phyloP scores from a whole-genome alignment of 2,888 invertebrate genomes.

The Himalopsyche japonica region DNA sequence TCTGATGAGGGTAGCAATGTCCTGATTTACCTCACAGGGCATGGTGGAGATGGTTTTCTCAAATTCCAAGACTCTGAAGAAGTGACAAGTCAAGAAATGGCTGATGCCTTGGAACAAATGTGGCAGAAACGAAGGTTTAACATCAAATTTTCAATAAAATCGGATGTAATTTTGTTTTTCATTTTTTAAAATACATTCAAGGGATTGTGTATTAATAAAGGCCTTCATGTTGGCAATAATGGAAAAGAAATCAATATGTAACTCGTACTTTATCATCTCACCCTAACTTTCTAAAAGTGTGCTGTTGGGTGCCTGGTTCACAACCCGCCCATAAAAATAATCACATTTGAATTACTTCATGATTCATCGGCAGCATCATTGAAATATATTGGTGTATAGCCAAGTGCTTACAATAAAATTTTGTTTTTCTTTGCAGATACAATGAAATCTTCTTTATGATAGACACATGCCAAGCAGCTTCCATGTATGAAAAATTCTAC shows the following conservation, averaged over 20 bases:
- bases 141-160: not conserved
- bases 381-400: too few species aligned
- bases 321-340: too few species aligned
- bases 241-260: too few species aligned
- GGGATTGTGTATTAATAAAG: too few species aligned
- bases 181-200: too few species aligned
- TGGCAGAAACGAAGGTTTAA: constrained; percentile 91
- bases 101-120: constrained; percentile 99
- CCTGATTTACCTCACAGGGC: constrained; percentile 91
- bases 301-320: too few species aligned
- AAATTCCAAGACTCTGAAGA: constrained; percentile 99
- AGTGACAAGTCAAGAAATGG: constrained; percentile 96
- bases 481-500: constrained; percentile 97
- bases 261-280: too few species aligned
- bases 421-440: constrained; percentile 64
- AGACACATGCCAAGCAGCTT: constrained; percentile 98
- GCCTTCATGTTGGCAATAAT: too few species aligned
- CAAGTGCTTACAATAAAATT: too few species aligned
- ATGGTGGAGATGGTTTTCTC: constrained; percentile 98
- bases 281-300: too few species aligned
- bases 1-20: constrained; percentile 98
- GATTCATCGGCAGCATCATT: too few species aligned
- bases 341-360: too few species aligned
- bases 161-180: not conserved
- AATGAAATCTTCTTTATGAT: constrained; percentile 98